A percentile compares a stretch with the other conserved stretches of the same genome.
phyloP scores from a whole-genome alignment of 2,797 vertebrate species.

The Natrix natrix region DNA sequence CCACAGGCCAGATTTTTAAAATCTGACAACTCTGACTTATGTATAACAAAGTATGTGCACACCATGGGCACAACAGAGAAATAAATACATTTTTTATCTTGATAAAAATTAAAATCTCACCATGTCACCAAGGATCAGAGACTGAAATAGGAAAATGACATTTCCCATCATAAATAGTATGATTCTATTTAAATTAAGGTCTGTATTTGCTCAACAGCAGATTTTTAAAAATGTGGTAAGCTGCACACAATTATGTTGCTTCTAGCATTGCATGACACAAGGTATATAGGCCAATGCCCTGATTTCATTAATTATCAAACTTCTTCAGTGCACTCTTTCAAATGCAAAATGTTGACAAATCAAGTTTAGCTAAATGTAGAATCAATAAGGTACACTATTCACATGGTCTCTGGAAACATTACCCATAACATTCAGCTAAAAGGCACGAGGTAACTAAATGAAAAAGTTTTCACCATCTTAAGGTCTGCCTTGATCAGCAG shows the following conservation, averaged over 20 bases:
- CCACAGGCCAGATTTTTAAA: constrained; percentile 46
- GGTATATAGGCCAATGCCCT: not conserved
- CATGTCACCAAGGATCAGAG: constrained; percentile 32
- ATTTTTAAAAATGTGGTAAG: not conserved
- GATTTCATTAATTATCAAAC: not conserved
- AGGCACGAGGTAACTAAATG: not conserved
- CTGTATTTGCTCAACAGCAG: not conserved
- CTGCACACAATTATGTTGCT: not conserved
- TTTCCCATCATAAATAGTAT: not conserved
- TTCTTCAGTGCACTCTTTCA: not conserved
- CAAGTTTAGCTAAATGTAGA: not conserved
- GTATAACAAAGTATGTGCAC: constrained; percentile 42
- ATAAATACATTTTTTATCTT: constrained; percentile 47
- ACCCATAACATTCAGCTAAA: not conserved
- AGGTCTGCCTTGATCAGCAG: not conserved
- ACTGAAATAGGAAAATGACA: constrained; percentile 14
- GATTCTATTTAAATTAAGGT: not conserved
- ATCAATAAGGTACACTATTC: not conserved
- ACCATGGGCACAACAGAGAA: constrained; percentile 34
- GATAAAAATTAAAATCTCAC: constrained; percentile 42
- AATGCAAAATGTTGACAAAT: not conserved
- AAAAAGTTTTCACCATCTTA: not conserved
- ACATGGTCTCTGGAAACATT: not conserved
- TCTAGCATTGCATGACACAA: not conserved
- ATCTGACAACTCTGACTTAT: constrained; percentile 23